Conservation (phyloP, 2,888 invertebrate species). For the Thymelicus lineola region DNA sequence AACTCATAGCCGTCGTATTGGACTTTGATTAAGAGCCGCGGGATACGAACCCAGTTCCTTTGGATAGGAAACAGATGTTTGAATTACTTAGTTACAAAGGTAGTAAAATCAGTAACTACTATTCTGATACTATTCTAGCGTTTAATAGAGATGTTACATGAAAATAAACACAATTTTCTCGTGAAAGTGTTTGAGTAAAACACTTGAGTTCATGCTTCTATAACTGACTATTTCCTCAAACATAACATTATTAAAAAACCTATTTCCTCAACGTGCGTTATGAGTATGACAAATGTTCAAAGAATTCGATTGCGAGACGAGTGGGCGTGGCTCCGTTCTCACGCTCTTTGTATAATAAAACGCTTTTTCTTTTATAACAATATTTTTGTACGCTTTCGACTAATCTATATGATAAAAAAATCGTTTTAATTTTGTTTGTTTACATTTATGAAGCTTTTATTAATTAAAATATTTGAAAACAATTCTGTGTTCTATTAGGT, state of each 20-base stretch:
- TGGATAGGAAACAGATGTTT: too few species aligned
- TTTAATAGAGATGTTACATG: too few species aligned
- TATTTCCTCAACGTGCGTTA: slow-evolving; percentile 12
- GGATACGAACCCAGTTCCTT: too few species aligned
- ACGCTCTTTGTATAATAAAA: slow-evolving; percentile 49
- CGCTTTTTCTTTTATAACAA: slow-evolving; percentile 40
- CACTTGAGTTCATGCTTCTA: too few species aligned
- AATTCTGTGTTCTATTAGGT: too few species aligned
- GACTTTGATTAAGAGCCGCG: too few species aligned
- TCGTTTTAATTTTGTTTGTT: background rate
- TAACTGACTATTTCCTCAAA: background rate
- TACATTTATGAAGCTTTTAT: background rate
- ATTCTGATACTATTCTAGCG: too few species aligned
- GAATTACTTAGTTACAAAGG: too few species aligned
- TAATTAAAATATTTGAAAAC: too few species aligned
- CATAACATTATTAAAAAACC: background rate
- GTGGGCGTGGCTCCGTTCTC: slow-evolving; percentile 48
- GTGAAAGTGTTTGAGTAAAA: too few species aligned
- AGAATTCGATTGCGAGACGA: slow-evolving; percentile 46
- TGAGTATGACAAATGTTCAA: slow-evolving; percentile 47
- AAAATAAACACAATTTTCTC: too few species aligned
- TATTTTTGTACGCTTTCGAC: slow-evolving; percentile 35
- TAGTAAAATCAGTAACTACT: too few species aligned
- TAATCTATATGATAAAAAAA: slow-evolving; percentile 8
- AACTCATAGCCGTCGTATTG: background rate